These are phyloP conservation scores for Synergus gifuensis DNA, from an alignment of 2,888 invertebrate genomes.

Conservation along the genomic window DNA sequence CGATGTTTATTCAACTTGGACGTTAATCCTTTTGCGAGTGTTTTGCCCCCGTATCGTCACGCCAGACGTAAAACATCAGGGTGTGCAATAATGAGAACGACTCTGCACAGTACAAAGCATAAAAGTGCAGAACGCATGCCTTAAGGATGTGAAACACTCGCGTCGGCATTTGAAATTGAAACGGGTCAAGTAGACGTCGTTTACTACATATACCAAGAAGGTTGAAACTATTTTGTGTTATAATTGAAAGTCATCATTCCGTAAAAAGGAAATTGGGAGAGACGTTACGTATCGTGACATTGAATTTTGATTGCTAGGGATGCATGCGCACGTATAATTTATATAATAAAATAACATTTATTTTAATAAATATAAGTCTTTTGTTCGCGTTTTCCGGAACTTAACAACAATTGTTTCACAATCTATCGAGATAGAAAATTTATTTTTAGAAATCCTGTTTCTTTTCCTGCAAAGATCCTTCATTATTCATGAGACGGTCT, in stretches of 20 bases:
- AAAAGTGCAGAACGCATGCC: conserved; percentile 26
- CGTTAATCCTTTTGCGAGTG: conserved; percentile 34
- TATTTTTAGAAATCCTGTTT: conserved; percentile 25
- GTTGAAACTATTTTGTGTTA: conserved; percentile 36
- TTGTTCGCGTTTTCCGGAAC: neutral
- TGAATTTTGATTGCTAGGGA: conserved; percentile 32
- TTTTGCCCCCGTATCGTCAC: conserved; percentile 27
- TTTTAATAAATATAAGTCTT: neutral
- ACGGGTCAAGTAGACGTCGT: conserved; percentile 36
- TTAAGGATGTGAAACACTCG: conserved; percentile 15
- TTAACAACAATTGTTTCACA: neutral
- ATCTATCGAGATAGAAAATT: neutral
- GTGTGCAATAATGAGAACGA: conserved; percentile 32
- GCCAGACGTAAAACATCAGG: conserved; percentile 36
- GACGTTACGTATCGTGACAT: conserved; percentile 24
- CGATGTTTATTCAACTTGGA: conserved; percentile 22
- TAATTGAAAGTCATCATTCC: conserved; percentile 33
- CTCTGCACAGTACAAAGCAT: conserved; percentile 1
- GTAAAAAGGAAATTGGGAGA: conserved; percentile 38
- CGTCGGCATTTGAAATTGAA: conserved; percentile 33
- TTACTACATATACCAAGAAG: conserved; percentile 27
- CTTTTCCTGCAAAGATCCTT: neutral
- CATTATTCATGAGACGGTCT: conserved; percentile 16
- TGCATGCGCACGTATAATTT: conserved; percentile 22
- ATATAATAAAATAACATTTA: neutral